Evolutionary conservation across 2,888 invertebrate genomes (phyloP), one percentile per base, ranked within the genome.

Genomic region (Ligdia adustata): DNA sequence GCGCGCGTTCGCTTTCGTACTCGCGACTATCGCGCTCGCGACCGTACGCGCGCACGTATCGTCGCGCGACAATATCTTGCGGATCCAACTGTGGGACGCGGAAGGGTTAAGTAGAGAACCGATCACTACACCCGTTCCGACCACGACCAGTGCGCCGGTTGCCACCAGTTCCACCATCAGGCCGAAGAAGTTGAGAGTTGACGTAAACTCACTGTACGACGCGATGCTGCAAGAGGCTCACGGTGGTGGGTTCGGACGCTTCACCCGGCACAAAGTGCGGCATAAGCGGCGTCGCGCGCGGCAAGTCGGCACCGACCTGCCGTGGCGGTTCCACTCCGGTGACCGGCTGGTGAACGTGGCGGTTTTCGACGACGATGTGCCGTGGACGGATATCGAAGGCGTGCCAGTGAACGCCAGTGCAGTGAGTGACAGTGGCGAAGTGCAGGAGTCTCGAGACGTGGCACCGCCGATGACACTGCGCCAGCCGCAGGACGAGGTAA

Each of bases 311-410:
- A 66, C 71, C 13, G 84, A 86, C 28, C 70, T 81, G 54, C 91
- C 88, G 55, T 91, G 92, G 91, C 82, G 90, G 77, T 91, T 91
- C 75, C 91, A 91, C 66, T 72, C 82, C 60, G 92, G 92, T 56
- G 80, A 87, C 62, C 77, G 79, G 70, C 66, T 87, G 74, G 74
- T 88, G 75, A 92, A 90, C 77, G 90, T 91, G 55, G 83, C 79
- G 57, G 90, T 85, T 72, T 91, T 85, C 79, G 89, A 91, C 64
- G 85, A 90, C 55, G 83, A 90, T 66, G 90, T 87, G 71, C 89
- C 91, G 71, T 91, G 91, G 91, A 81, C 85, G 64, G 75, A 74
- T 59, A 82, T 86, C 67, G 91, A 90, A 69, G 80, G 73, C 56
- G 66, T 72, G 59, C 33, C 42, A 37, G 76, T 75, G 72, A 75